Percentiles rank a stretch among this genome's conserved stretches.
Conservation (phyloP, 2,113 vertebrate species). For the Oryctolagus cuniculus region mOryCun1.1 NC_091436.1:67291501-67292000, state of each 20-base stretch:
- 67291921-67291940: not conserved
- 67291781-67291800: not conserved
- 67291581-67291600: not conserved
- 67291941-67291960: not conserved
- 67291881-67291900: not conserved
- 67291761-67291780: not conserved
- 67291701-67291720: not conserved
- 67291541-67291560: not conserved
- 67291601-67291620: not conserved
- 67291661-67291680: not conserved
- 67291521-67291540: too few species aligned
- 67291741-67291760: not conserved
- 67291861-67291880: not conserved
- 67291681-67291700: not conserved
- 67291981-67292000: not conserved
- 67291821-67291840: not conserved
- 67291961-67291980: not conserved
- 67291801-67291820: not conserved
- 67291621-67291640: not conserved
- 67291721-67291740: slow-evolving; percentile 2
- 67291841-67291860: not conserved
- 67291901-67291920: not conserved
- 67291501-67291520: too few species aligned
- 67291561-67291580: not conserved
- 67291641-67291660: not conserved